Base-by-base conservation (phyloP, 2,113 vertebrate genomes). In the Rhinopomastus cyanomelas region DNA sequence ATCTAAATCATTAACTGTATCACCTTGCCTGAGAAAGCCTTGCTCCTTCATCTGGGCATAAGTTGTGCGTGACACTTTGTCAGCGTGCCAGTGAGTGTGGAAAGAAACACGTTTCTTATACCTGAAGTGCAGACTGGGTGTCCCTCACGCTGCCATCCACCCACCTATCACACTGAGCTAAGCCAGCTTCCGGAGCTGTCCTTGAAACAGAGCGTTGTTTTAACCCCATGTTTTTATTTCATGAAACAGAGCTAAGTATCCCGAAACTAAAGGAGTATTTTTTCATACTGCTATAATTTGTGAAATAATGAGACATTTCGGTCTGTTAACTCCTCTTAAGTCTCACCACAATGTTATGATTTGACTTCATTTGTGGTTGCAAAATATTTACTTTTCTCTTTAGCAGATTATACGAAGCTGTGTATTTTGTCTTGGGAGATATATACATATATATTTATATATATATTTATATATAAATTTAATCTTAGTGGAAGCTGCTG, bases 351-450 rank as follows among this genome's bases (percentile, higher is more conserved):
- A 78, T 91, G 83, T 94, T 96, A 78, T 94, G 86, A 62, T 95
- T 94, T 88, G 83, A 88, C 62, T 94, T 92, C 90, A 96, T 93
- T 96, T 94, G 95, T 87, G 94, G 94, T 95, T 87, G 81, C 71
- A 90, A 94, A 95, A 95, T 94, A 95, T 94, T 95, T 92, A 90
- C 94, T 94, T 92, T 96, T 92, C 94, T 94, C 87, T 96, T 96
- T 81, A 93, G 85, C 94, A 94, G 81, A 92, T 96, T 94, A 92
- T 82, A 73, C 73, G 89, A 95, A 95, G 81, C 67, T 87, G 91
- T 92, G 87, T 94, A 93, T 90, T 96, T 95, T 96, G 89, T 95
- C 92, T 93, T 93, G 78, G 74, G 78, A 96, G 84, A 93, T 68
- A 92, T 71, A 94, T 55, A 61, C 51, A 60, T n/a, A n/a, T 74